Evolutionary conservation across 2,888 invertebrate species (phyloP).

Genomic region (Sarcophaga carnaria): DNA sequence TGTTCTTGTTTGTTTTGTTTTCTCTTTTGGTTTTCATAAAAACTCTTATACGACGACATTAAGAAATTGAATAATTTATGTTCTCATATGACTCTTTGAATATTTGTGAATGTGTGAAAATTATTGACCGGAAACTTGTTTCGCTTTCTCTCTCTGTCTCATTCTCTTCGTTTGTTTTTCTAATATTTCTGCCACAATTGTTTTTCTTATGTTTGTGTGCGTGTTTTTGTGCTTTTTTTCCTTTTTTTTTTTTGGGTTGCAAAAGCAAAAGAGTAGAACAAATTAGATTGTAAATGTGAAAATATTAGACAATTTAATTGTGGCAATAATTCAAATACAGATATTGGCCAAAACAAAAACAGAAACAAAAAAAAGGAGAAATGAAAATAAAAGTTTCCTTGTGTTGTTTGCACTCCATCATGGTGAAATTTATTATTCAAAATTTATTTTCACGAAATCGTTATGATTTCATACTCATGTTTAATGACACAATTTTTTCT

Average conservation of each 20-base stretch:
- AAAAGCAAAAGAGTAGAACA: constrained; percentile 32
- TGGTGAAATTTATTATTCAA: background rate
- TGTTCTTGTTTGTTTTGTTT: constrained; percentile 4
- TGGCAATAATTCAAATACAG: constrained; percentile 47
- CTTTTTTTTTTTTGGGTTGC: constrained; percentile 25
- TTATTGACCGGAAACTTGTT: constrained; percentile 62
- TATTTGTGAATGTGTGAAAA: constrained; percentile 64
- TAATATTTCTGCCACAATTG: constrained; percentile 18
- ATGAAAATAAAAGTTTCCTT: background rate
- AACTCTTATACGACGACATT: constrained; percentile 48
- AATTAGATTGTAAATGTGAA: constrained; percentile 59
- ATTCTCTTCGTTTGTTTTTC: background rate
- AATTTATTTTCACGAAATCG: background rate
- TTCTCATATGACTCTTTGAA: constrained; percentile 53
- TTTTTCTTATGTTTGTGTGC: background rate
- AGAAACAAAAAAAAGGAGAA: background rate
- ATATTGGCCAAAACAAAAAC: background rate
- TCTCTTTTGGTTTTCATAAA: constrained; percentile 18
- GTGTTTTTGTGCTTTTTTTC: background rate
- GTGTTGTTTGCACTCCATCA: background rate
- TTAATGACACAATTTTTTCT: no score
- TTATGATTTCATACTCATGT: background rate
- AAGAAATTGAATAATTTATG: constrained; percentile 54
- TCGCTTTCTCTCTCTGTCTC: constrained; percentile 15
- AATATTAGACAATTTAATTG: constrained; percentile 58